Evolutionary conservation across 2,888 invertebrate genomes (phyloP), one percentile per base, ranked within the genome.

Genomic region (Saturnia japonica): DNA sequence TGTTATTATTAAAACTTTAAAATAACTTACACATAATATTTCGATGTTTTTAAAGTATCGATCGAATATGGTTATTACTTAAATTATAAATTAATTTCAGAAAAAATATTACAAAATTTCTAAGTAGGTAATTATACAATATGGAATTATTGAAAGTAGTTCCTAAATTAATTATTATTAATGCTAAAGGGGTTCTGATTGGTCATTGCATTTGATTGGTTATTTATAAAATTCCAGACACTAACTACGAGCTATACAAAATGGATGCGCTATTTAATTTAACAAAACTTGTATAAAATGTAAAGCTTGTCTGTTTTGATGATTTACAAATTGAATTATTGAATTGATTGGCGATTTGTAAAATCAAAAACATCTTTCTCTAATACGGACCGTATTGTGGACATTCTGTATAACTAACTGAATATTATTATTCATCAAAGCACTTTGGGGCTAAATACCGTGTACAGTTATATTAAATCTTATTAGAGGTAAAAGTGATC

Each of bases 371-470:
- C 14, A 47, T 16, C 45, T 47, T 47, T 16, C 45, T 47, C 16
- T 47, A 1, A n/a, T n/a, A n/a, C n/a, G n/a, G n/a, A n/a, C n/a
- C 34, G 34, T 34, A 34, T n/a, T 60, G 14, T 60, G 11, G 14
- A 2, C 25, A 60, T 60, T 60, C 28, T 60, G 28, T 60, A 60
- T 60, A 60, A 14, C 57, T 60, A 28, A 60, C 14, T 60, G 4
- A 14, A 60, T 3, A 28, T 28, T 47, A 14, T 60, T 43, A 9
- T 68, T 67, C 6, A n/a, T 47, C 54, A 40, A 54, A 68, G 68
- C 40, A 68, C 54, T 40, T 68, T 68, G 68, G 68, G 68, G 68
- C 51, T 57, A 16, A 68, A n/a, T 45, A 54, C n/a, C 40, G n/a
- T 64, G 47, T 16, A 54, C n/a, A 54, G 34, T 54, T 28, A 28